These are phyloP conservation scores for Parasteatoda tepidariorum DNA, from an alignment of 1,140 invertebrate species.

Conservation along the genomic window DNA sequence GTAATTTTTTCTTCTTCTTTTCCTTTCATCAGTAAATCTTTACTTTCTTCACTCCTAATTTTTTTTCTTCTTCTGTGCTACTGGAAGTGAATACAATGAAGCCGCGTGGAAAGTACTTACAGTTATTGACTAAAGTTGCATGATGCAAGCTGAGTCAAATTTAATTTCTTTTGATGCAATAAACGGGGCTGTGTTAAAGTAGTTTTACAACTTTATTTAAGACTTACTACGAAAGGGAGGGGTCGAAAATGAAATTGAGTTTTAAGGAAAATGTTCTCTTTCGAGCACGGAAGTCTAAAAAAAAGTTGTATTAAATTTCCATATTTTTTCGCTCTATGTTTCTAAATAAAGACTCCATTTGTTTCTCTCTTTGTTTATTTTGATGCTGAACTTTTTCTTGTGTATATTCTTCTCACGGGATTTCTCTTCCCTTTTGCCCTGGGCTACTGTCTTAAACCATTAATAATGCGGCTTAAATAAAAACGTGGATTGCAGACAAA, in stretches of 20 bases:
- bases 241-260: neutral
- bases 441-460: conserved; percentile 5
- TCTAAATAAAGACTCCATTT: conserved; percentile 39
- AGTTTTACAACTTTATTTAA: too few species aligned
- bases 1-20: too few species aligned
- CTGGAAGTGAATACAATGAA: too few species aligned
- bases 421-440: neutral
- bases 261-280: neutral
- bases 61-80: too few species aligned
- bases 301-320: conserved; percentile 36
- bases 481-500: conserved; percentile 39
- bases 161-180: too few species aligned
- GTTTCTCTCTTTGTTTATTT: conserved; percentile 25
- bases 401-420: neutral
- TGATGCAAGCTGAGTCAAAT: too few species aligned
- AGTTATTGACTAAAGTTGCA: too few species aligned
- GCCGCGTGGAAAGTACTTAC: too few species aligned
- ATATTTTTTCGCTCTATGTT: conserved; percentile 38
- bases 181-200: too few species aligned
- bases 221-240: too few species aligned
- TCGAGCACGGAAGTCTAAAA: conserved; percentile 26
- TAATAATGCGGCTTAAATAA: conserved; percentile 41
- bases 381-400: conserved; percentile 3
- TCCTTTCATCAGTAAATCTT: too few species aligned
- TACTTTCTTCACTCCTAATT: too few species aligned